Percentiles rank a stretch among this genome's conserved stretches.
Evolutionary conservation across 2,113 vertebrate genomes (phyloP).

Genomic region (Grallaria varia): DNA sequence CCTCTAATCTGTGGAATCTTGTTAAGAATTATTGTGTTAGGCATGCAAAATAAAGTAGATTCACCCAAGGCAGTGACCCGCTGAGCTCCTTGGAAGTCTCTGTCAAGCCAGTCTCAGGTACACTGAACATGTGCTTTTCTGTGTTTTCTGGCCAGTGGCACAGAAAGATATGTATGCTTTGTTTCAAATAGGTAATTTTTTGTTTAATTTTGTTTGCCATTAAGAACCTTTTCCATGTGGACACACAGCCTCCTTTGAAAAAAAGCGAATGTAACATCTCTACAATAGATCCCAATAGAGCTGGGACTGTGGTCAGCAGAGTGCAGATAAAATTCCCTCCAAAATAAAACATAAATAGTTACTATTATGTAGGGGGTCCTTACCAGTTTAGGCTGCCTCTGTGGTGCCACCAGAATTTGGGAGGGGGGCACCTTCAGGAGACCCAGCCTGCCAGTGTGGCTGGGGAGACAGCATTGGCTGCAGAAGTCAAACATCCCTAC

Average conservation of each 20-base stretch:
- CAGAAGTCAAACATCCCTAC: background rate
- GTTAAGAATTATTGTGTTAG: background rate
- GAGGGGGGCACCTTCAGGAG: background rate
- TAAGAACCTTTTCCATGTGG: background rate
- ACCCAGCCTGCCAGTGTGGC: background rate
- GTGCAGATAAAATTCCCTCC: background rate
- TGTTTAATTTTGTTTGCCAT: background rate
- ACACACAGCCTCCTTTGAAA: background rate
- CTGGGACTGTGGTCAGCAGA: background rate
- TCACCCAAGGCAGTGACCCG: fast-evolving
- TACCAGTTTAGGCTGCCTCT: background rate
- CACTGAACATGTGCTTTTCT: background rate
- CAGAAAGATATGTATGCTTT: background rate
- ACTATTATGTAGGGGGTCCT: background rate
- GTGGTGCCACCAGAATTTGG: background rate
- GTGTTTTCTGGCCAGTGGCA: background rate
- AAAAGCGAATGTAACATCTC: background rate
- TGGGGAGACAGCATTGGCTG: background rate
- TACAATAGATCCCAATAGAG: background rate
- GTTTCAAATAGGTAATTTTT: background rate
- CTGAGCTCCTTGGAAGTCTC: background rate
- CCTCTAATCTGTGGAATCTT: background rate
- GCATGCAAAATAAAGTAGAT: background rate
- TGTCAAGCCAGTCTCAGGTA: background rate
- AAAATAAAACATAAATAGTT: background rate